Percentiles rank a stretch among this genome's conserved stretches.
Evolutionary conservation across 37 sponge, comb jelly and placozoan species (phyloP).

Genomic region (Corticium candelabrum): DNA sequence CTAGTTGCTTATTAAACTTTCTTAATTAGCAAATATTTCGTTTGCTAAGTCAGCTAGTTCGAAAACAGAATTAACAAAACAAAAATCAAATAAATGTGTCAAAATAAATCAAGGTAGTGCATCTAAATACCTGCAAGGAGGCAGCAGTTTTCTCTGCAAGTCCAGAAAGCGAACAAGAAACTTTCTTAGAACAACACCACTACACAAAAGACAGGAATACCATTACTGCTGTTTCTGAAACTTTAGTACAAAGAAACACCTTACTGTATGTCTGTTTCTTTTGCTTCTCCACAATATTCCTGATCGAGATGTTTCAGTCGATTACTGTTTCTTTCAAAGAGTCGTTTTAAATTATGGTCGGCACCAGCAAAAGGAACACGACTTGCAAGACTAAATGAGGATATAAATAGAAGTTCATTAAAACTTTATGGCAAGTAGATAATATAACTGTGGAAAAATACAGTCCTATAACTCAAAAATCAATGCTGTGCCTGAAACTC

Average conservation of each 20-base stretch:
- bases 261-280: neutral
- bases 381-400: slow-evolving; percentile 32
- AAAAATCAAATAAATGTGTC: too few relatives aligned
- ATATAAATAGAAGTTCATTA: neutral
- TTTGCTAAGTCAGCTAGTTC: too few relatives aligned
- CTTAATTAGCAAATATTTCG: too few relatives aligned
- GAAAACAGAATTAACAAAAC: too few relatives aligned
- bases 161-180: slow-evolving; percentile 19
- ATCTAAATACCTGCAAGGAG: slow-evolving; percentile 2
- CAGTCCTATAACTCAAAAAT: too few relatives aligned
- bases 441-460: too few relatives aligned
- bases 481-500: too few relatives aligned
- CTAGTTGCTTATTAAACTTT: too few relatives aligned
- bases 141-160: slow-evolving; percentile 14
- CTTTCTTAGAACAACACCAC: slow-evolving; percentile 16
- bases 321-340: slow-evolving; percentile 28
- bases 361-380: slow-evolving; percentile 57
- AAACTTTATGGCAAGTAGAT: too few relatives aligned
- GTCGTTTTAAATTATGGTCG: slow-evolving; percentile 38
- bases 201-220: too few relatives aligned
- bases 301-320: slow-evolving; percentile 14
- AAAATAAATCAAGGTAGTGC: neutral
- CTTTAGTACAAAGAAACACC: too few relatives aligned
- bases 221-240: too few relatives aligned
- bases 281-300: neutral